phyloP scores from a whole-genome alignment of 2,113 vertebrate genomes.

The Mus spicilegus region DNA sequence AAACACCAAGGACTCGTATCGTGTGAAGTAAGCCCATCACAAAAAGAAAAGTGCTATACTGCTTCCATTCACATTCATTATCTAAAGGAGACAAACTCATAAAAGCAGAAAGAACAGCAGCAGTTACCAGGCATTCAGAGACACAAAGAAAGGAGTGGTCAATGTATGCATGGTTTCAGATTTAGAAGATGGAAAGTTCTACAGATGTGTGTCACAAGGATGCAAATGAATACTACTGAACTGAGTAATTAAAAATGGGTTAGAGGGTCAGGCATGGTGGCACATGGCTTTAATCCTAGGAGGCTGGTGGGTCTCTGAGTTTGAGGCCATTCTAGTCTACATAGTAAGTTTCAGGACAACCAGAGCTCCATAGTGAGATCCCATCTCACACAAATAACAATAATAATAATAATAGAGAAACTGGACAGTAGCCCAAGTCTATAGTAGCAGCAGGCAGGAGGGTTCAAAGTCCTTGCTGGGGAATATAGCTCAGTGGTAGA shows the following conservation, averaged over 20 bases:
- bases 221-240: neutral
- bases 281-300: neutral
- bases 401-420: neutral
- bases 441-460: neutral
- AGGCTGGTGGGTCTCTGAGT: neutral
- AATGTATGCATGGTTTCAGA: neutral
- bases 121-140: neutral
- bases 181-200: conserved; percentile 8
- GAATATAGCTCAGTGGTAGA: neutral
- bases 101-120: neutral
- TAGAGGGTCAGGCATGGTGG: neutral
- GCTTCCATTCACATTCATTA: neutral
- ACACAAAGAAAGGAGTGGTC: neutral
- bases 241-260: conserved; percentile 2
- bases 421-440: neutral
- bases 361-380: neutral
- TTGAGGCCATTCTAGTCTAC: neutral
- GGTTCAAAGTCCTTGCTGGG: neutral
- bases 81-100: neutral
- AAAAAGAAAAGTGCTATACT: neutral
- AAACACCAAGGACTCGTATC: neutral
- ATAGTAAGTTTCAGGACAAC: neutral
- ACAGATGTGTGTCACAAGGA: neutral
- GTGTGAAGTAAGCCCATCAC: neutral
- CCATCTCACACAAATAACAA: neutral